Evolutionary conservation across 1,140 invertebrate species (phyloP), one percentile per base, ranked within the genome.

Genomic region (Diorhabda carinulata): DNA sequence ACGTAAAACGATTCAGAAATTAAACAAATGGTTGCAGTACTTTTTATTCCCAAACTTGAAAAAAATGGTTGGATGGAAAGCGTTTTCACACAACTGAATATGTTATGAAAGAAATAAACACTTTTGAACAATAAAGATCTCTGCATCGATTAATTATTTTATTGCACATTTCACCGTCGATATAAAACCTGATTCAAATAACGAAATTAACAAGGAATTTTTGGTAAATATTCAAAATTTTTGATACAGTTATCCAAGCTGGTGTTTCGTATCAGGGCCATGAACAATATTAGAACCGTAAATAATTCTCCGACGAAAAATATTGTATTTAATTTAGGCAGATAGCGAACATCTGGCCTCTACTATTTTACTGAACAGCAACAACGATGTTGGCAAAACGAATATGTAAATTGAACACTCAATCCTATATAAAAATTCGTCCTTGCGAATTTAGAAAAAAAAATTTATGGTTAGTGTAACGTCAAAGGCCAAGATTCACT

Each of bases 281-380:
- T 52, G 4, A 6, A 43, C 25, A 43, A 61, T 61, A 61, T 61
- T 61, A 61, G 42, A 41, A 10, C 59, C 25, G 59, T 61, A 61
- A 61, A 61, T 61, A 61, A 61, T 41, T 41, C 59, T 4, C 10
- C 47, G 59, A 40, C 25, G 42, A 61, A 61, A 61, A 61, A 61
- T 61, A 61, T 57, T 59, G 25, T 61, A 61, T 61, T 61, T 61
- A 61, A 61, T 61, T 61, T 61, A 43, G 59, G 25, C 42, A 8
- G 59, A 61, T 61, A 61, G 59, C n/a, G 59, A 61, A 61, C 59
- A 61, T 61, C 59, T 61, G 59, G 25, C 42, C 4, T 57, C 6
- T 41, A 41, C 25, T 41, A 61, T 61, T 61, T 61, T 61, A 61
- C 42, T 61, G 9, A 43, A 61, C 59, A 61, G 59, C 59, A 8